Evolutionary conservation across 2,113 vertebrate species (phyloP).

Genomic region (Mesitornis unicolor): DNA sequence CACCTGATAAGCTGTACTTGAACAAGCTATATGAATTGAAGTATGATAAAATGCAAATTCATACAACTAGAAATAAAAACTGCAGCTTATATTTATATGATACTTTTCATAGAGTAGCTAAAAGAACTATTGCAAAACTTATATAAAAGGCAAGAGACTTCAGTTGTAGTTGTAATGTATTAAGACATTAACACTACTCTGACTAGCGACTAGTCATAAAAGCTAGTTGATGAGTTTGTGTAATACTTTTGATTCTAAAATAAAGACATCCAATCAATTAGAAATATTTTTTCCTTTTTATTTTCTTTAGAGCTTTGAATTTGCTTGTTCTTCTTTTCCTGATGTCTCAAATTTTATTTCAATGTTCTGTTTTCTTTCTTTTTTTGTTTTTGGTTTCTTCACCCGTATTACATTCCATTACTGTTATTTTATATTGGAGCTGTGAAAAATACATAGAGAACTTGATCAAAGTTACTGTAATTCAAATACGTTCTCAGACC

Average conservation of each 20-base stretch:
- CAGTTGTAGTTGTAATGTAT: too few relatives aligned
- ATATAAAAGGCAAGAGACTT: not conserved
- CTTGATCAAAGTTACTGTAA: slow-evolving; percentile 21
- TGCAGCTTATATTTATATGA: not conserved
- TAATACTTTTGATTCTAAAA: not conserved
- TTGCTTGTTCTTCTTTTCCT: not conserved
- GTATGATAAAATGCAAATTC: not conserved
- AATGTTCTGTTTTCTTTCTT: not conserved
- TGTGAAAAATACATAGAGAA: slow-evolving; percentile 10
- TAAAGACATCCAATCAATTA: not conserved
- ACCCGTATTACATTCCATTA: not conserved
- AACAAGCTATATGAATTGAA: not conserved
- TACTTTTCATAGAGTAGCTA: not conserved
- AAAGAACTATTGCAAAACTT: not conserved
- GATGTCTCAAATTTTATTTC: not conserved
- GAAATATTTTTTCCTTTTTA: not conserved
- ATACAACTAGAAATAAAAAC: not conserved
- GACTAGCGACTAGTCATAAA: too few relatives aligned
- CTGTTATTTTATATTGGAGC: not conserved
- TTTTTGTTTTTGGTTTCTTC: not conserved
- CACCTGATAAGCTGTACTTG: not conserved
- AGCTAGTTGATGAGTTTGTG: not conserved
- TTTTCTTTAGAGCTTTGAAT: not conserved
- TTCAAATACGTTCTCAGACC: slow-evolving; percentile 9
- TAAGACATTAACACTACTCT: not conserved